phyloP scores from a whole-genome alignment of 1,140 invertebrate species.

The Ceratitis capitata region DNA sequence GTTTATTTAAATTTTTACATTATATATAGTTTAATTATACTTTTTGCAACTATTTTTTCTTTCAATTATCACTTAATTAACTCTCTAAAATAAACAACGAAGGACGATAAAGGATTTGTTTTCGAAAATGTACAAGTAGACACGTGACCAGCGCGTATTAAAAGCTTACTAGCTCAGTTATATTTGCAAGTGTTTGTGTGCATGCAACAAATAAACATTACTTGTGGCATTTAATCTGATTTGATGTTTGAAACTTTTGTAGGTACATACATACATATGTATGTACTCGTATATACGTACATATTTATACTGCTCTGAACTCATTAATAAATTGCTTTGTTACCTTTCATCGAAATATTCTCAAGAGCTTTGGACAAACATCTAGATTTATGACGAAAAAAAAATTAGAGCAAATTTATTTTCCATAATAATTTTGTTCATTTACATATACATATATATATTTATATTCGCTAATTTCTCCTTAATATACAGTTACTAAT shows the following conservation, averaged over 20 bases:
- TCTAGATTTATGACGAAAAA: not conserved
- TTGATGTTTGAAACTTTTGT: too few relatives aligned
- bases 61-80: not conserved
- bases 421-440: too few relatives aligned
- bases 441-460: not conserved
- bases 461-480: not conserved
- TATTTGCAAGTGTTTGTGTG: not conserved
- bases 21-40: not conserved
- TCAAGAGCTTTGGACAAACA: not conserved
- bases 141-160: not conserved
- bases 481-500: not conserved
- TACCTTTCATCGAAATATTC: too few relatives aligned
- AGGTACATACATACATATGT: not conserved
- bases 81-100: not conserved
- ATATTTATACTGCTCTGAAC: not conserved
- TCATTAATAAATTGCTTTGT: not conserved
- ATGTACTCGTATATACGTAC: not conserved
- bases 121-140: not conserved
- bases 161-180: not conserved
- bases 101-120: not conserved
- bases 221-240: not conserved
- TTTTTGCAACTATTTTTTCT: not conserved
- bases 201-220: not conserved
- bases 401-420: too few relatives aligned
- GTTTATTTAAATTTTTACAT: not conserved